Evolutionary conservation across 2,888 invertebrate genomes (phyloP).

Genomic region (Ennomos fuscantarius): DNA sequence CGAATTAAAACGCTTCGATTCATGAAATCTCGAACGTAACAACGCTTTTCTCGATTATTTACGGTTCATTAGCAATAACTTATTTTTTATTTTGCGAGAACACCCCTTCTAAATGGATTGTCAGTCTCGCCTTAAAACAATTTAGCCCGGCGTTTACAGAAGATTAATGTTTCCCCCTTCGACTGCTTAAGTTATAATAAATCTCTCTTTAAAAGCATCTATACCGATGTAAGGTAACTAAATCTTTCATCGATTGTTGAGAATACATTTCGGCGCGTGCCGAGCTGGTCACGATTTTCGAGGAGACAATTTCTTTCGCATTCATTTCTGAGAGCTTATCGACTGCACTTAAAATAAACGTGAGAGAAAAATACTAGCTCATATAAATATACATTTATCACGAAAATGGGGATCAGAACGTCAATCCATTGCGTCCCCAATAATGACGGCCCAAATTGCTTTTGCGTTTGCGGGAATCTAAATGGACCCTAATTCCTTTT

Average conservation of each 20-base stretch:
- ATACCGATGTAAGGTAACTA: conserved; percentile 48
- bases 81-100: conserved; percentile 61
- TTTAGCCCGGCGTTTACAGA: conserved; percentile 61
- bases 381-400: conserved; percentile 55
- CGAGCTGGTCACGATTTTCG: conserved; percentile 58
- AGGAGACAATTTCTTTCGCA: conserved; percentile 48
- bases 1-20: conserved; percentile 51
- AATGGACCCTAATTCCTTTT: conserved; percentile 44
- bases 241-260: conserved; percentile 60
- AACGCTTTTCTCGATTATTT: conserved; percentile 60
- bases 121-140: conserved; percentile 65
- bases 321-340: conserved; percentile 49
- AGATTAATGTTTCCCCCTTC: conserved; percentile 63
- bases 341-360: conserved; percentile 42
- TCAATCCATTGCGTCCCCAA: conserved; percentile 61
- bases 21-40: conserved; percentile 45
- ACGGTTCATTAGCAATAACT: conserved; percentile 68
- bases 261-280: conserved; percentile 65
- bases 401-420: conserved; percentile 58
- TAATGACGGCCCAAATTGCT: conserved; percentile 46
- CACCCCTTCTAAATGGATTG: conserved; percentile 63
- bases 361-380: conserved; percentile 48
- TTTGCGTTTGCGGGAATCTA: conserved; percentile 39
- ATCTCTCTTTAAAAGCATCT: conserved; percentile 55
- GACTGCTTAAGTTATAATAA: conserved; percentile 66